A percentile compares a stretch with the other conserved stretches of the same genome.
These are phyloP conservation scores for Athalia rosae DNA, from an alignment of 2,888 invertebrate genomes.

Conservation along the genomic window DNA sequence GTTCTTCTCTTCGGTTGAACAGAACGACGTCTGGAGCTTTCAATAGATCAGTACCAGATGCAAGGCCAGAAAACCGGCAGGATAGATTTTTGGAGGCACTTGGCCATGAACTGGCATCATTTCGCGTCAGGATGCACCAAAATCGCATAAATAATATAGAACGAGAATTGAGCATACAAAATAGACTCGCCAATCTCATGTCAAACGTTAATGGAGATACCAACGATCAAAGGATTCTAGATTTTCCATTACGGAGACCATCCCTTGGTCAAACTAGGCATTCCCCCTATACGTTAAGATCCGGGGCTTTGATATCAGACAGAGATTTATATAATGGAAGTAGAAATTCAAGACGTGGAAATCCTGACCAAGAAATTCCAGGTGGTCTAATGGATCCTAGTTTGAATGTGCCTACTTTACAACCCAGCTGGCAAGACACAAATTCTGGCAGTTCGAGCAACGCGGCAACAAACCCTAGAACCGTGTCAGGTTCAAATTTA, in stretches of 20 bases:
- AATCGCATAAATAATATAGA: constrained; percentile 57
- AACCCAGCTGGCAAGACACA: constrained; percentile 2
- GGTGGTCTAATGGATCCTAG: background rate
- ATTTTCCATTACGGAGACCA: constrained; percentile 46
- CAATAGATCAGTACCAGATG: constrained; percentile 55
- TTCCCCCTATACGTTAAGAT: constrained; percentile 56
- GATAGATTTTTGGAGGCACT: constrained; percentile 57
- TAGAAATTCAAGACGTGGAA: background rate
- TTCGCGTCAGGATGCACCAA: constrained; percentile 58
- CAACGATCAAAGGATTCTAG: constrained; percentile 26
- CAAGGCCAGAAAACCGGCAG: constrained; percentile 54
- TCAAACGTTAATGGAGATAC: constrained; percentile 28
- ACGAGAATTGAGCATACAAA: constrained; percentile 45
- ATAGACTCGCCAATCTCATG: constrained; percentile 35
- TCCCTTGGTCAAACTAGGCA: constrained; percentile 55
- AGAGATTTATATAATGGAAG: background rate
- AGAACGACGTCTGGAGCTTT: constrained; percentile 49
- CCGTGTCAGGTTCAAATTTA: background rate
- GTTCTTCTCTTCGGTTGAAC: background rate
- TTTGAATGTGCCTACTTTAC: background rate
- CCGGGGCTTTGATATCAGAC: constrained; percentile 28
- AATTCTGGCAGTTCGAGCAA: constrained; percentile 3
- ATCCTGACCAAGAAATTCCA: background rate
- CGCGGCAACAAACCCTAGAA: background rate
- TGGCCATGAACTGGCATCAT: constrained; percentile 57